Evolutionary conservation across 2,113 vertebrate species (phyloP).

Genomic region (Gallinago media): DNA sequence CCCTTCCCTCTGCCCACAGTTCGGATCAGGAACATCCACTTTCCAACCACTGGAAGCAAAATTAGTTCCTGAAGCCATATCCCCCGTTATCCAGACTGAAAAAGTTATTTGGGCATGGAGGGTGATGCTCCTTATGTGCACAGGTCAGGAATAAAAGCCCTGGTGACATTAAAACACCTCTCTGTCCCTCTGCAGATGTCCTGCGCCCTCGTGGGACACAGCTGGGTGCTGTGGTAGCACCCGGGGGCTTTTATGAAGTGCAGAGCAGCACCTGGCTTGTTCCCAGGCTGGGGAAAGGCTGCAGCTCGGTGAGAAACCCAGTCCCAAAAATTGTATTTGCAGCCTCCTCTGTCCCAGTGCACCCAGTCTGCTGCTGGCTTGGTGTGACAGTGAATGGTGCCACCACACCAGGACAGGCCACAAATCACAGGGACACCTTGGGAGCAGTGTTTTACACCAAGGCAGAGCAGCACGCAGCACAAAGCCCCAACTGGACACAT

Average conservation of each 20-base stretch:
- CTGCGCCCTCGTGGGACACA: not conserved
- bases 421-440: not conserved
- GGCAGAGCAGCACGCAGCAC: not conserved
- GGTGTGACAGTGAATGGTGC: fast-evolving
- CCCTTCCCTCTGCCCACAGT: not conserved
- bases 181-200: not conserved
- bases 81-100: not conserved
- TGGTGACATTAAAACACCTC: not conserved
- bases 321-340: not conserved
- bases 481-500: not conserved
- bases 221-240: not conserved
- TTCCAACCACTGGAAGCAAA: not conserved
- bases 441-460: not conserved
- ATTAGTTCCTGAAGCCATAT: not conserved
- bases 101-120: not conserved
- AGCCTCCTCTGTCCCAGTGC: not conserved
- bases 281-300: not conserved
- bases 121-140: not conserved
- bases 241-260: not conserved
- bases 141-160: not conserved
- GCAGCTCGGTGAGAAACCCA: not conserved
- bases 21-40: not conserved
- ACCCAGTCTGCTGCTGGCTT: fast-evolving
- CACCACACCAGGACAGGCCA: not conserved
- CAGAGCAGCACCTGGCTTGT: not conserved